Evolutionary conservation across 1,140 invertebrate genomes (phyloP).

Genomic region (Drosophila ananassae): DNA sequence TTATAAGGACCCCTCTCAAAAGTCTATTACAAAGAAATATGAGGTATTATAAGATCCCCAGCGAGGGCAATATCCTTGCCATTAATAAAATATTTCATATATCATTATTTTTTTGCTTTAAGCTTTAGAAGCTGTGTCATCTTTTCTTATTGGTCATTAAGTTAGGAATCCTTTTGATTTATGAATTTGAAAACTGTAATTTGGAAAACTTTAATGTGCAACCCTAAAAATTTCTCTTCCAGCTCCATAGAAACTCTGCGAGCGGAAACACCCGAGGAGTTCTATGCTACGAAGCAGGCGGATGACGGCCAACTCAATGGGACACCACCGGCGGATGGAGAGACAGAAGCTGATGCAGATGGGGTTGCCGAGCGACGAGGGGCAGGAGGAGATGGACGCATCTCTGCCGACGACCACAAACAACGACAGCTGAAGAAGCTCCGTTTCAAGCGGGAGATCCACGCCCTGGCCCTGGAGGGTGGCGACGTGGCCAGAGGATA

Average conservation of each 20-base stretch:
- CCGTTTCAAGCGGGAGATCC: conserved; percentile 65
- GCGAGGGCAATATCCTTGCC: too few species aligned
- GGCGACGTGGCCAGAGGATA: conserved; percentile 77
- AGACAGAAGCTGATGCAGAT: conserved; percentile 18
- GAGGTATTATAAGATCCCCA: too few species aligned
- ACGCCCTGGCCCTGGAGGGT: conserved; percentile 72
- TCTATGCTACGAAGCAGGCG: conserved; percentile 62
- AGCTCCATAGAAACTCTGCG: conserved; percentile 79
- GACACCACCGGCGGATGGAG: conserved; percentile 23
- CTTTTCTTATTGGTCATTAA: too few species aligned
- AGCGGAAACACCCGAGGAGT: conserved; percentile 74
- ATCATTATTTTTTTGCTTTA: too few species aligned
- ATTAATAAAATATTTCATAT: too few species aligned
- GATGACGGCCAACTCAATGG: conserved; percentile 73
- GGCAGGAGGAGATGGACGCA: conserved; percentile 9
- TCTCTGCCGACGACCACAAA: conserved; percentile 38
- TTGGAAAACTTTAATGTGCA: not conserved
- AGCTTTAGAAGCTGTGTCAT: too few species aligned
- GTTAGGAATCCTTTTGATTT: too few species aligned
- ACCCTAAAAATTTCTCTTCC: conserved; percentile 37
- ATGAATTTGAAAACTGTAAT: not conserved
- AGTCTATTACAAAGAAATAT: too few species aligned
- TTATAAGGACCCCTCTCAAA: too few species aligned
- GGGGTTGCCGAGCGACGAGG: not conserved
- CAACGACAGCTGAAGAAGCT: conserved; percentile 66